Base-by-base conservation (phyloP, 2,113 vertebrate genomes). In the Otolemur garnettii region DNA sequence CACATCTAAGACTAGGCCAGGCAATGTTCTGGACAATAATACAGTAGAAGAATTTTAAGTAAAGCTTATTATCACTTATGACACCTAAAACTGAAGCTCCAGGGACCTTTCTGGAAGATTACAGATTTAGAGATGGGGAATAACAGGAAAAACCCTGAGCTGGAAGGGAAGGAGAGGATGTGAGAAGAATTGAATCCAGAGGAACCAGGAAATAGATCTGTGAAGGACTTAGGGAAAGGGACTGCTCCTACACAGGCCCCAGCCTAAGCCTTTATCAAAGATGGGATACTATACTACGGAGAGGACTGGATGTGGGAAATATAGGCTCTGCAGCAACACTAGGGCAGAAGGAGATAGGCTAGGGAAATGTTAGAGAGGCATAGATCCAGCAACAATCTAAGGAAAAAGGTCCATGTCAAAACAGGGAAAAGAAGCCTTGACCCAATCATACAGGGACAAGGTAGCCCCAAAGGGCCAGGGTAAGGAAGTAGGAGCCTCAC, bases 401-500 rank as follows among this genome's bases (percentile, higher is more conserved):
- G 9, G 17, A 96, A 50, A 69, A 15, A 69, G 18, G 64, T 26
- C 80, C 50, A 50, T 28, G 79, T 26, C 60, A 69, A 82, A 33
- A 11, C 5, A 38, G 26, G 12, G 45, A 18, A 71, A 33, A 45
- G 8, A 53, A 24, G 5, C 35, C 28, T 79, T n/a, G 50, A 68
- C 50, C 33, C 35, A 24, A 19, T 19, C 38, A 30, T 82, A 42
- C 19, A n/a, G 11, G 30, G 4, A 5, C 18, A 35, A 24, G 17
- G 22, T 7, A 35, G 35, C 17, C 13, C 38, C 83, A 59, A 26
- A 50, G 19, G 14, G 12, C 7, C 50, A 53, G 7, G 19, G 42
- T 42, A 71, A 75, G 45, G 74, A 83, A 42, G 24, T 0, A 7
- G 33, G n/a, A n/a, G 80, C 91, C 98, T 98, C 97, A 99, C 99